phyloP scores from a whole-genome alignment of 2,113 vertebrate genomes.

The Lophura nycthemera region DNA sequence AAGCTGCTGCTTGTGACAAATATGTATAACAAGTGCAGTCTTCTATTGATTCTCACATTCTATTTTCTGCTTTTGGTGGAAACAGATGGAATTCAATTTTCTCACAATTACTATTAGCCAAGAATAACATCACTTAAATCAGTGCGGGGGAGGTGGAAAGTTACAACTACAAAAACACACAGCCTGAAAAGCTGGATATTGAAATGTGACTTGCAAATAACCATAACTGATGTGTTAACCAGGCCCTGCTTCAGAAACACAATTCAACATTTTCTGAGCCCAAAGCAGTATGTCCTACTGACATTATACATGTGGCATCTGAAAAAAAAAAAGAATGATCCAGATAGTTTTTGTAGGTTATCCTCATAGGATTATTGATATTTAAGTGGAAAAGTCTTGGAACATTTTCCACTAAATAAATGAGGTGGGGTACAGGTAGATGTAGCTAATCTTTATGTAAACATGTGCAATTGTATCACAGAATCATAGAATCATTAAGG shows the following conservation, averaged over 20 bases:
- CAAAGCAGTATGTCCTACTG: not conserved
- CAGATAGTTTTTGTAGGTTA: not conserved
- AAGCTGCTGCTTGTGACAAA: conserved; percentile 66
- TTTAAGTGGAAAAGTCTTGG: not conserved
- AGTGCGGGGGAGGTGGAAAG: conserved; percentile 64
- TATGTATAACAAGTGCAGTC: conserved; percentile 66
- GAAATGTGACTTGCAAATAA: conserved; percentile 50
- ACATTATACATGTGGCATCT: not conserved
- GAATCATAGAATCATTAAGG: no score
- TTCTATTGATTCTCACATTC: conserved; percentile 74
- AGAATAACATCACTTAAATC: conserved; percentile 72
- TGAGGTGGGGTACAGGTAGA: not conserved
- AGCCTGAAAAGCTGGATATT: conserved; percentile 57
- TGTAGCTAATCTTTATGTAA: not conserved
- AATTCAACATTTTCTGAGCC: not conserved
- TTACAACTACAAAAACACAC: conserved; percentile 61
- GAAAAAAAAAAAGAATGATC: not conserved
- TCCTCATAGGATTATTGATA: not conserved
- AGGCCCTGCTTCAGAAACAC: not conserved
- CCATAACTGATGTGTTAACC: conserved; percentile 9
- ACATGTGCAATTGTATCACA: not conserved
- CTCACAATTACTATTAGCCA: conserved; percentile 74
- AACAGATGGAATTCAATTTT: conserved; percentile 74
- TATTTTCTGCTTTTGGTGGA: conserved; percentile 68
- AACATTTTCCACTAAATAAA: not conserved